phyloP scores from a whole-genome alignment of 30 jellyfish, hydroid and myxozoan species.

The Sanderia malayensis region DNA sequence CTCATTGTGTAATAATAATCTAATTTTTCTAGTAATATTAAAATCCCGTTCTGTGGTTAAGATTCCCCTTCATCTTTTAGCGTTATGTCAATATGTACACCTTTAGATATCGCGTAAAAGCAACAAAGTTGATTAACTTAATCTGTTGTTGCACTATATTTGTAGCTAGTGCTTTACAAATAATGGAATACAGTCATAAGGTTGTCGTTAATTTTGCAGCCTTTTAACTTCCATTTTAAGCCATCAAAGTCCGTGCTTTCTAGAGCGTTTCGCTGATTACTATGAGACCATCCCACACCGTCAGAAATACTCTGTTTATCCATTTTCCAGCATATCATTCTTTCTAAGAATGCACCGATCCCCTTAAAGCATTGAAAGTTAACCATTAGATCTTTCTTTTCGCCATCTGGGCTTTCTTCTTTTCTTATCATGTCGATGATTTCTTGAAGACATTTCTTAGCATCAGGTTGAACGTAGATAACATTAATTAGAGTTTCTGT shows the following conservation, averaged over 20 bases:
- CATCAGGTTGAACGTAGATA: constrained; percentile 60
- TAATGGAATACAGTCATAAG: constrained; percentile 26
- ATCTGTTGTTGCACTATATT: too few relatives aligned
- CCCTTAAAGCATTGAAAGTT: constrained; percentile 39
- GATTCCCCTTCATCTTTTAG: too few relatives aligned
- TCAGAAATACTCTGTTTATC: constrained; percentile 26
- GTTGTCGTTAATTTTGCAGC: constrained; percentile 30
- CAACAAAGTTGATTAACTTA: too few relatives aligned
- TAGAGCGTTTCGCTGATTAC: constrained; percentile 34
- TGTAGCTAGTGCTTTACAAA: too few relatives aligned
- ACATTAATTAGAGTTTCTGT: constrained; percentile 43
- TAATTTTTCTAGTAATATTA: too few relatives aligned
- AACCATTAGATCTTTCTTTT: constrained; percentile 12
- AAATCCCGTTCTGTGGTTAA: too few relatives aligned
- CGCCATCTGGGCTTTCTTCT: constrained; percentile 7
- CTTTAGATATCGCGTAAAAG: too few relatives aligned
- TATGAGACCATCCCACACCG: constrained; percentile 36
- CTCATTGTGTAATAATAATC: too few relatives aligned
- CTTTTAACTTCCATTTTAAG: constrained; percentile 51
- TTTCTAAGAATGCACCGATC: constrained; percentile 58
- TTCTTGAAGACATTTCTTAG: constrained; percentile 34
- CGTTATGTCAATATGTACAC: too few relatives aligned
- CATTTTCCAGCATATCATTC: constrained; percentile 53
- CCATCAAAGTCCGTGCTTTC: constrained; percentile 69
- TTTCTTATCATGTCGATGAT: constrained; percentile 15